These are phyloP conservation scores for Pangasius sanitwongsei DNA, from an alignment of 2,797 vertebrate genomes.

Conservation along the genomic window DNA sequence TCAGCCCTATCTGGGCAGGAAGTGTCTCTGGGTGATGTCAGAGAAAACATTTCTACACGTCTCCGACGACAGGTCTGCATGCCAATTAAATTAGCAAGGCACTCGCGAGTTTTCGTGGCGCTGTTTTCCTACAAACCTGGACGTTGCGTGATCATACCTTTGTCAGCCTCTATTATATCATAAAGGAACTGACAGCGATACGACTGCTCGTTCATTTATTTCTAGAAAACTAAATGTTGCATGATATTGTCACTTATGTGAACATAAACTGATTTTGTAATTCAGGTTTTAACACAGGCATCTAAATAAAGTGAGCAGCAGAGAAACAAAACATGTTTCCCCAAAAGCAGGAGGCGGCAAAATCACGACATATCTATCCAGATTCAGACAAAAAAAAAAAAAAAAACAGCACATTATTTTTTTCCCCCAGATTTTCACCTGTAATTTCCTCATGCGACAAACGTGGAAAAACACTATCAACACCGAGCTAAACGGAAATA, in stretches of 20 bases:
- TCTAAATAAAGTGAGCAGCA: neutral
- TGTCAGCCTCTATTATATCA: neutral
- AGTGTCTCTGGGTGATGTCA: slow-evolving; percentile 13
- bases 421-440: neutral
- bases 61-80: neutral
- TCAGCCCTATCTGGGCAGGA: neutral
- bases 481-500: neutral
- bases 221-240: neutral
- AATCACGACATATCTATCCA: neutral
- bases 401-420: neutral
- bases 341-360: neutral
- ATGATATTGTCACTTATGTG: neutral
- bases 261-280: neutral
- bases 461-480: neutral
- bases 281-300: neutral
- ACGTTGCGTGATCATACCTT: neutral
- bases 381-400: neutral
- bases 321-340: neutral
- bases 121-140: neutral
- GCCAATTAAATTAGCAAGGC: neutral
- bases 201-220: neutral
- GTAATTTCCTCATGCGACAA: neutral
- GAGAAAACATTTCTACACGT: neutral
- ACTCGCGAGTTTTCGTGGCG: neutral
- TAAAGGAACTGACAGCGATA: neutral